Conservation (phyloP, 1,140 invertebrate genomes). For the Megathymus violae region DNA sequence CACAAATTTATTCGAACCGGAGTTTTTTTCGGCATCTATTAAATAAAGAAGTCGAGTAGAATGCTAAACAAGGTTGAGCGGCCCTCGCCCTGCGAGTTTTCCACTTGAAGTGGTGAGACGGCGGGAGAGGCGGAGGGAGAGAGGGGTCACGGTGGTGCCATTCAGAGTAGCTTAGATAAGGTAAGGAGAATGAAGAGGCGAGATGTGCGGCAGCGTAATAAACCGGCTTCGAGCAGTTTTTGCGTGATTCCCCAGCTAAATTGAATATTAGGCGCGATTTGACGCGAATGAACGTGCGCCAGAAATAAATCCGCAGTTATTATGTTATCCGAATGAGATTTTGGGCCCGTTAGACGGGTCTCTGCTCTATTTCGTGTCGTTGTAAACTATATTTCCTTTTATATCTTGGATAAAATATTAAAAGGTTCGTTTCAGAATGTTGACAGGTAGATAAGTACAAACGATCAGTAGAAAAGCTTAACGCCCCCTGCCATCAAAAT, state of each 20-base stretch:
- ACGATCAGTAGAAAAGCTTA: too few species aligned
- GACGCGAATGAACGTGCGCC: conserved; percentile 74
- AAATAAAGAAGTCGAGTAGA: conserved; percentile 81
- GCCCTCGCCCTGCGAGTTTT: conserved; percentile 79
- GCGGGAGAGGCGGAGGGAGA: too few species aligned
- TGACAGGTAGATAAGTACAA: conserved; percentile 36
- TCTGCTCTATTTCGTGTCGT: conserved; percentile 70
- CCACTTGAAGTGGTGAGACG: conserved; percentile 76
- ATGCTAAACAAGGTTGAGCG: conserved; percentile 81
- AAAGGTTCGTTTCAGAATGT: conserved; percentile 30
- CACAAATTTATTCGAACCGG: conserved; percentile 76
- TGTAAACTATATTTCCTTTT: conserved; percentile 67
- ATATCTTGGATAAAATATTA: conserved; percentile 4
- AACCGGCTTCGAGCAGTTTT: conserved; percentile 79
- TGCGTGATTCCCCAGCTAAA: conserved; percentile 79
- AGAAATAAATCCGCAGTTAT: conserved; percentile 79
- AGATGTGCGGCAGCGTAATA: conserved; percentile 79
- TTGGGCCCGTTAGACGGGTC: conserved; percentile 62
- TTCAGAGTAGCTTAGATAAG: conserved; percentile 81
- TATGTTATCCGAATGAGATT: conserved; percentile 79
- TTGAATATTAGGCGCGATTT: conserved; percentile 82
- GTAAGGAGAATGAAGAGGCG: conserved; percentile 80
- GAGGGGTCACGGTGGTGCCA: conserved; percentile 60
- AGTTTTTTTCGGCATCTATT: conserved; percentile 79
- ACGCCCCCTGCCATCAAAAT: too few species aligned